These are phyloP conservation scores for Champsocephalus gunnari DNA, from an alignment of 2,797 vertebrate genomes.

Conservation along the genomic window DNA sequence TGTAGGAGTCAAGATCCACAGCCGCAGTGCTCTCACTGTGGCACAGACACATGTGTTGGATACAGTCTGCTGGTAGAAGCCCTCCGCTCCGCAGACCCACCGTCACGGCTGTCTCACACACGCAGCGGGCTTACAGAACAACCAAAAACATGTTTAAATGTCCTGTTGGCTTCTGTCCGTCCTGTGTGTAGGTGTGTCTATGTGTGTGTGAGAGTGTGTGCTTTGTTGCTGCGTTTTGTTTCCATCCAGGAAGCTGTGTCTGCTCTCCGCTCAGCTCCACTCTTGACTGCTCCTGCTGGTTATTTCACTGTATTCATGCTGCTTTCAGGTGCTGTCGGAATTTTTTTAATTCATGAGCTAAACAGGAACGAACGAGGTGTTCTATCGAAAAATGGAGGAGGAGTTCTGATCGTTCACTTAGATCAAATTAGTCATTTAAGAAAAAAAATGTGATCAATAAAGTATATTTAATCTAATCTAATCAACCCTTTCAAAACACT, in stretches of 20 bases:
- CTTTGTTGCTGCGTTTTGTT: slow-evolving; percentile 36
- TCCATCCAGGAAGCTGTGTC: slow-evolving; percentile 63
- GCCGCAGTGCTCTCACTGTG: slow-evolving; percentile 62
- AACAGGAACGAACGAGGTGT: background rate
- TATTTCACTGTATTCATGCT: slow-evolving; percentile 19
- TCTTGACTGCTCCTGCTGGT: slow-evolving; percentile 59
- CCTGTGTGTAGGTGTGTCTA: background rate
- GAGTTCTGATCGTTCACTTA: too few species aligned
- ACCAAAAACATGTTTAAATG: slow-evolving; percentile 16
- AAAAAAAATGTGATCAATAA: too few species aligned
- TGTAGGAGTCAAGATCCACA: slow-evolving; percentile 61
- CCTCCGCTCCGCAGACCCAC: slow-evolving; percentile 19
- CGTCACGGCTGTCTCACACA: background rate
- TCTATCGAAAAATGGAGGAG: too few species aligned
- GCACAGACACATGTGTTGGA: slow-evolving; percentile 51
- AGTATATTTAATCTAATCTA: too few species aligned
- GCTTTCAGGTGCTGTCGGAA: slow-evolving; percentile 49
- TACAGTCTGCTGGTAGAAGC: slow-evolving; percentile 5
- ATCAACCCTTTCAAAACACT: too few species aligned
- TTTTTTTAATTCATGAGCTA: background rate
- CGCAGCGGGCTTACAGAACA: background rate
- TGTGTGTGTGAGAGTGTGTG: slow-evolving; percentile 5
- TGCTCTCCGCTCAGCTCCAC: slow-evolving; percentile 17
- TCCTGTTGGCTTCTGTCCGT: slow-evolving; percentile 7
- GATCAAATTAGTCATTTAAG: too few species aligned